Base-by-base conservation (phyloP, 2,888 invertebrate genomes). In the Ormyrus thymus region DNA sequence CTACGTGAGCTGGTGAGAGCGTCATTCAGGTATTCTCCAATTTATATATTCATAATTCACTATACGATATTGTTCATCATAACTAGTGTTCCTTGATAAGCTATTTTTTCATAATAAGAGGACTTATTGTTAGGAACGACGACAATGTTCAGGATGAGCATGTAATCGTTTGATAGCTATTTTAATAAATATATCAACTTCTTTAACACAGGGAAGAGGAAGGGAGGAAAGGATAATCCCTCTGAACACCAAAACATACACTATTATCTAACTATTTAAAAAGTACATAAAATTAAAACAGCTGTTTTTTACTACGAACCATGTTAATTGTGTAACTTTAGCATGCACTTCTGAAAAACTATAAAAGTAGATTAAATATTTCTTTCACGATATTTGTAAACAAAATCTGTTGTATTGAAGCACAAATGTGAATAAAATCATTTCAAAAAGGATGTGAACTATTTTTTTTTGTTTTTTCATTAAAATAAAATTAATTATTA, bases 1-100 rank as follows among this genome's bases (percentile, higher is more conserved):
- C 89, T 88, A 85, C 89, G 86, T 88, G 83, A 84, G 89, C 90
- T 89, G 90, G 89, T 87, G 86, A 88, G 88, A 87, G 89, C 91
- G 90, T 90, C 91, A 91, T 90, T 90, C 92, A 92, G 92, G 92
- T 92, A 92, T 92, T 92, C 92, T 92, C 91, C 90, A 92, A 91
- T 90, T 91, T 92, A 92, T 92, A 90, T 91, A 90, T 90, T 90
- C 90, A 90, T 90, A 89, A 88, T 90, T 90, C 89, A 90, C 89
- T 89, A 88, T 88, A 89, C 85, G 86, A 86, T 87, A 87, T 85
- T 87, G 85, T 81, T 87, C 86, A 86, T 84, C 83, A 84, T 86
- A 83, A 83, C 83, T 85, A 86, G 86, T 86, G 86, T 88, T 87
- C 85, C 86, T 87, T 85, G 85, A 86, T 86, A 85, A 85, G 84